Evolutionary conservation across 2,113 vertebrate species (phyloP), one percentile per base, ranked within the genome.

Genomic region (Meleagris gallopavo): DNA sequence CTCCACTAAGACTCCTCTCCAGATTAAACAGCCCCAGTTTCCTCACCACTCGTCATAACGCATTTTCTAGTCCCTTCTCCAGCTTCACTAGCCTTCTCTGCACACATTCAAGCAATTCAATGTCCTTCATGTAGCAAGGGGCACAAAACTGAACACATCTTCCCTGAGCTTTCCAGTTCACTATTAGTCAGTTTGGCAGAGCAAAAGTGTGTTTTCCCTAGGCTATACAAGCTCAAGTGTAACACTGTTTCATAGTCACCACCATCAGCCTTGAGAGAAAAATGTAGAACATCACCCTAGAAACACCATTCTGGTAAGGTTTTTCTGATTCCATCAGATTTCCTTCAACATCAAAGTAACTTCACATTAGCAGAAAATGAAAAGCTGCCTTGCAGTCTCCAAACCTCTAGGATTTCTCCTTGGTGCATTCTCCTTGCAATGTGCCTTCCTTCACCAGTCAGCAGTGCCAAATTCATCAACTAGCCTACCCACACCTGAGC

Each of bases 161-260:
- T 83, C 29, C 30, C 55, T 8, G 11, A 77, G 41, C 24, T 83
- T 77, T 29, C 16, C 55, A 74, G 55, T 24, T 64, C 21, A 14
- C 38, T 55, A 81, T 19, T 43, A 71, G 73, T 57, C 46, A 89
- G 7, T 13, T 5, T 38, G 48, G 25, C 19, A 76, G 82, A 65
- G 3, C 48, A 52, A 52, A 79, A 60, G 7, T 30, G 19, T 34
- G 40, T 41, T 74, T 89, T 90, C 32, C 29, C 25, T 40, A 69
- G 30, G 34, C 32, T 76, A 27, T 4, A 4, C 25, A 61, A 0
- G 0, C 40, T 65, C 46, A 55, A 67, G 41, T 3, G 16, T 30
- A 52, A 79, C 34, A 13, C 46, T 27, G 21, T 60, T 94, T 64
- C 41, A 67, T 10, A 32, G 57, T n/a, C 11, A 79, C 11, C 62